These are phyloP conservation scores for Micromys minutus DNA, from an alignment of 2,113 vertebrate genomes.

Conservation along the genomic window DNA sequence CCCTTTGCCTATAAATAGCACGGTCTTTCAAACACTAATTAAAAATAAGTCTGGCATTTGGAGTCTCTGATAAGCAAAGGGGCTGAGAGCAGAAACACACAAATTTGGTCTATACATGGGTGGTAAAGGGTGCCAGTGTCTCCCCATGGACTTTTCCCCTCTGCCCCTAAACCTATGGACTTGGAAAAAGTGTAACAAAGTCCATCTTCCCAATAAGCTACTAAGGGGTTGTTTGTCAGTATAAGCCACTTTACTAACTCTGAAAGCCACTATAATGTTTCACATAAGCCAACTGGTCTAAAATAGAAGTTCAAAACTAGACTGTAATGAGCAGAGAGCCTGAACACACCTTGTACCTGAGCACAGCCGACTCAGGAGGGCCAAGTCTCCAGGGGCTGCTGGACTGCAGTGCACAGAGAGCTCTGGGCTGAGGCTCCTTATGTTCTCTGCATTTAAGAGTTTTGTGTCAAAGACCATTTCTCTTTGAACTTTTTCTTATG, in stretches of 20 bases:
- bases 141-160: not conserved
- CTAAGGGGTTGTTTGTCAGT: not conserved
- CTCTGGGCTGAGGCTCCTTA: conserved; percentile 48
- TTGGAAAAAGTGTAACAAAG: not conserved
- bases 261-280: conserved; percentile 47
- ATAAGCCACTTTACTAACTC: conserved; percentile 34
- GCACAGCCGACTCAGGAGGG: not conserved
- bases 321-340: not conserved
- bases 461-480: not conserved
- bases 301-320: not conserved
- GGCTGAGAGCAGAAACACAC: conserved; percentile 74
- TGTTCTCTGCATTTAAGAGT: conserved; percentile 35
- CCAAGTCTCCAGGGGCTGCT: not conserved
- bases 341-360: not conserved
- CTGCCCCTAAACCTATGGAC: not conserved
- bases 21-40: conserved; percentile 82
- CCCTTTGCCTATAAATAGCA: conserved; percentile 84
- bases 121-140: not conserved
- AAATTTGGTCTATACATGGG: conserved; percentile 23
- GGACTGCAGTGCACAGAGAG: not conserved
- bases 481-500: not conserved
- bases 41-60: conserved; percentile 83
- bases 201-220: not conserved
- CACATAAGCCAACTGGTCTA: conserved; percentile 1
- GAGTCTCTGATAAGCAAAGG: conserved; percentile 79